Percentiles rank a stretch among this genome's conserved stretches.
These are phyloP conservation scores for Epiblema foenella DNA, from an alignment of 2,888 invertebrate genomes.

Conservation along the genomic window DNA sequence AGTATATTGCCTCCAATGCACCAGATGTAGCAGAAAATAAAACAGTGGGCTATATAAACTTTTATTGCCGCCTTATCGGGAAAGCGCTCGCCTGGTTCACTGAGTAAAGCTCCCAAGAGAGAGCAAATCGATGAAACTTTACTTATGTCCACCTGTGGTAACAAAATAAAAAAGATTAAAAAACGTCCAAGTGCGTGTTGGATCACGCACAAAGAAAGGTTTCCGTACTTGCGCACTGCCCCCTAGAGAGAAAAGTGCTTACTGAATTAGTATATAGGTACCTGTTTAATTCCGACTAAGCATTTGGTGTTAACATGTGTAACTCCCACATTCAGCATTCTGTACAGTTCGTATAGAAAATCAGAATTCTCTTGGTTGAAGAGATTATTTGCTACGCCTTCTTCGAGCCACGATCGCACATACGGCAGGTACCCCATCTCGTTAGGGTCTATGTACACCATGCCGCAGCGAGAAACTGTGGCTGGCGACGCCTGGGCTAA, in stretches of 20 bases:
- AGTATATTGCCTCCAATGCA: constrained; percentile 93
- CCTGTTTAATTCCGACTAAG: constrained; percentile 90
- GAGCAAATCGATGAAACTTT: constrained; percentile 91
- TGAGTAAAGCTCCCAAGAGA: constrained; percentile 88
- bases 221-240: too few species aligned
- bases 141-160: constrained; percentile 90
- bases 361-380: constrained; percentile 85
- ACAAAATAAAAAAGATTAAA: constrained; percentile 17
- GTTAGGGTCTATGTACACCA: constrained; percentile 95
- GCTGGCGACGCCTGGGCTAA: constrained; percentile 96
- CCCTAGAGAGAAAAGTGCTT: too few species aligned
- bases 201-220: too few species aligned
- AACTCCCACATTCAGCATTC: constrained; percentile 88
- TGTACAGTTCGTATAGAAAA: constrained; percentile 88
- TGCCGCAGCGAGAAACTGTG: constrained; percentile 93
- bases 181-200: too few species aligned
- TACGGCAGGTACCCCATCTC: constrained; percentile 93
- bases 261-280: constrained; percentile 55
- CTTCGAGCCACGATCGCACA: constrained; percentile 90
- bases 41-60: constrained; percentile 89
- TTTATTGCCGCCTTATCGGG: constrained; percentile 86
- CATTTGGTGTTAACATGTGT: constrained; percentile 88
- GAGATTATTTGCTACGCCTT: constrained; percentile 76
- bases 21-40: constrained; percentile 94
- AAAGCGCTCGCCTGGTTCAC: constrained; percentile 86